Evolutionary conservation across 1,140 invertebrate species (phyloP).

Genomic region (Sinella curviseta): DNA sequence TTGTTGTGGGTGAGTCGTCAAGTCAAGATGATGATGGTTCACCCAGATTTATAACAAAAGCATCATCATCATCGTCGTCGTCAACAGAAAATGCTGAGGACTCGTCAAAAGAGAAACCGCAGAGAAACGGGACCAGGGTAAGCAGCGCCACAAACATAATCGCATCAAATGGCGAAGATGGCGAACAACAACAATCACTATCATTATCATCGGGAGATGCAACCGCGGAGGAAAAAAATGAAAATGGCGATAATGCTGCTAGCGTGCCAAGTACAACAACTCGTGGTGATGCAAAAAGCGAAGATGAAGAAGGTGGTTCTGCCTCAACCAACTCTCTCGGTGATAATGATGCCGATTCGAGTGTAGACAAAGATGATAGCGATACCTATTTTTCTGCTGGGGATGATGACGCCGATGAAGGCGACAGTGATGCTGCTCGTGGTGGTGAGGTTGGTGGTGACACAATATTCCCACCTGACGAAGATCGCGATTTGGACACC

Average conservation of each 20-base stretch:
- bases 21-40: neutral
- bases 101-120: no score
- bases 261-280: neutral
- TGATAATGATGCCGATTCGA: neutral
- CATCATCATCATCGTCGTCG: neutral
- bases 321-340: neutral
- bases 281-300: neutral
- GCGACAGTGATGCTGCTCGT: neutral
- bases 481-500: neutral
- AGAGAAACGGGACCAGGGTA: slow-evolving; percentile 4
- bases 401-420: neutral
- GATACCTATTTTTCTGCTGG: neutral
- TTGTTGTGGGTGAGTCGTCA: neutral
- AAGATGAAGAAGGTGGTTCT: neutral
- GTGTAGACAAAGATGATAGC: slow-evolving; percentile 2
- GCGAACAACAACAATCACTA: neutral
- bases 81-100: neutral
- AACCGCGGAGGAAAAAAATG: slow-evolving; percentile 7
- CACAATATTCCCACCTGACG: slow-evolving; percentile 12
- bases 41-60: neutral
- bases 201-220: neutral
- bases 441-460: slow-evolving; percentile 11
- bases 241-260: neutral
- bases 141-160: neutral
- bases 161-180: neutral